Evolutionary conservation across 2,888 invertebrate species (phyloP), one percentile per base, ranked within the genome.

Genomic region (Slavum lentiscoides): DNA sequence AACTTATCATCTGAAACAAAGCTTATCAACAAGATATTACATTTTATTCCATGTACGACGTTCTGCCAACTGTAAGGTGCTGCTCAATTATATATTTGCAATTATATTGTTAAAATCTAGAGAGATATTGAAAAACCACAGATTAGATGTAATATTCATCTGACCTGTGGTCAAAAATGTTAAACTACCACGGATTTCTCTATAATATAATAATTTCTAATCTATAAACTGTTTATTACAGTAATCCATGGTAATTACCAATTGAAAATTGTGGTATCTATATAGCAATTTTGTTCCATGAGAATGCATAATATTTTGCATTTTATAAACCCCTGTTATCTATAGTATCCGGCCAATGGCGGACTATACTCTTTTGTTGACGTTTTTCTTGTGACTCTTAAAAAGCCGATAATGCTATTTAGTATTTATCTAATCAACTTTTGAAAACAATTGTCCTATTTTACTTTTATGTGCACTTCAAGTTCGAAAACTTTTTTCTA

Each of bases 381-480:
- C 80, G 80, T 80, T 80, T 80, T 80, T 72, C 80, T 72, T 66
- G 4, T 3, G 23, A 72, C 43, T 69, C 59, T 72, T 64, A 70
- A 80, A 80, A 80, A 80, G 80, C 80, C 80, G 80, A 80, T 80
- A 80, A 64, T 80, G 55, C 23, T n/a, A 80, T 80, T n/a, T n/a
- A n/a, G n/a, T n/a, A n/a, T n/a, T 70, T 80, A 64, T 72, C 72
- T 80, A 80, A 80, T 80, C 80, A 80, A 77, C 69, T 77, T 72
- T 80, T 66, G 19, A 80, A 80, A 80, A 72, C 7, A 58, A 64
- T 80, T 64, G 80, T 43, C 80, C 72, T n/a, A 72, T 43, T 80
- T 70, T 37, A 39, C 19, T 23, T 64, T 39, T 55, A 11, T 11
- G 13, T 62, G 58, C 43, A 66, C 64, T 70, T 72, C 55, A 13